Base-by-base conservation (phyloP, 2,797 vertebrate genomes). In the Cryptoprocta ferox region DNA sequence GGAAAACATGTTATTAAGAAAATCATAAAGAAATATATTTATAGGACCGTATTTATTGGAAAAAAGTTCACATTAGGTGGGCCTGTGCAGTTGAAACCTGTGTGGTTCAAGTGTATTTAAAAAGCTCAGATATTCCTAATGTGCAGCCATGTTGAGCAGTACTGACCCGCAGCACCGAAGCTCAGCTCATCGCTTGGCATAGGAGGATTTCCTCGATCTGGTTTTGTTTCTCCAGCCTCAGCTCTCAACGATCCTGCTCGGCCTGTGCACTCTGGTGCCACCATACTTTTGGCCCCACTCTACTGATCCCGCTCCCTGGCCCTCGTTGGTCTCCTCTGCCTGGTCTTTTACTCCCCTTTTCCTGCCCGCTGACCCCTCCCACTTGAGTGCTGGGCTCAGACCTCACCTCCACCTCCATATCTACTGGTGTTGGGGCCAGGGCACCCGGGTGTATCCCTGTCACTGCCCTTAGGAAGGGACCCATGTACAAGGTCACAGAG, bases 111-210 rank as follows among this genome's bases (percentile, higher is more conserved):
- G 76, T 21, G 4, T 39, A 6, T 70, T 93, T 66, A 73, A 70
- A 48, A 86, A 39, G 56, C 30, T 59, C 30, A 19, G 30, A 5
- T 26, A 30, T n/a, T 16, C 13, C 0, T 61, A 24, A 16, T 1
- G 0, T 66, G 16, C 21, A 19, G 18, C 39, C 18, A n/a, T 12
- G 28, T 63, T 88, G 73, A 71, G 70, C 84, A 80, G 39, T 7
- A 14, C 75, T 59, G n/a, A 39, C 8, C 56, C 11, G 0, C 21
- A 59, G 56, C 18, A 53, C 32, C 68, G 26, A 35, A 53, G 73
- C 11, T 35, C 80, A 28, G 18, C 66, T 37, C 19, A 0, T 65
- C 0, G 0, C 11, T 3, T 26, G 68, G 75, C 61, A 1, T 5
- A 0, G 4, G 30, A 66, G 81, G 14, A 0, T 0, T 14, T 71